Base-by-base conservation (phyloP, 2,797 vertebrate species). In the Schizopygopsis malacanthus region DNA sequence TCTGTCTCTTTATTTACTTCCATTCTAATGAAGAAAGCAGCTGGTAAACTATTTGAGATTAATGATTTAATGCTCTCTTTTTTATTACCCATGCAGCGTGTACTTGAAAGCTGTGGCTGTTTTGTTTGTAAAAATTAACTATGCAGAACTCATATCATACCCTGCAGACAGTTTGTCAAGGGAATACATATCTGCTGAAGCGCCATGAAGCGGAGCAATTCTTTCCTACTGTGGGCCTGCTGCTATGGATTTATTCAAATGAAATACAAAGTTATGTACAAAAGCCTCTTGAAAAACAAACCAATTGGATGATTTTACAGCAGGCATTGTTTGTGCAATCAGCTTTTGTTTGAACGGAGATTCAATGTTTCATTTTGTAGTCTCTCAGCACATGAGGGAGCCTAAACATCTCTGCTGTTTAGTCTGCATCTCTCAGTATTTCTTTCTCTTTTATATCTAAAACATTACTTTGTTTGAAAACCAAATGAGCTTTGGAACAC, bases 101-200 rank as follows among this genome's bases (percentile, higher is more conserved):
- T 11, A 28, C n/a, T 54, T 77, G 45, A 52, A 56, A 69, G 12
- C 52, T 70, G 63, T 78, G 33, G n/a, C 33, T 78, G 63, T 56
- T 85, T 71, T 79, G 52, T 79, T 28, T 85, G 83, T 78, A 45
- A 25, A 70, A 79, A 84, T 79, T 43, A 84, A 41, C 33, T 70
- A 84, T 71, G 76, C 83, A 61, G 52, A 71, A 79, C 50, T 70
- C 65, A 79, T 71, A 16, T 79, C 65, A 70, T 56, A 59, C 56
- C 72, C 72, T 67, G 61, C 82, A 77, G 75, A 71, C 63, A 79
- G 75, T 78, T 84, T 56, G 75, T 84, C 83, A 78, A 70, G 83
- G 76, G 76, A 85, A 71, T 71, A 79, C 65, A 56, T 69, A 59
- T 70, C 79, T 80, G 82, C 33, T 37, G 33, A 59, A 77, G 43